Conservation (phyloP, 2,113 vertebrate genomes). For the Accipiter virgatus region DNA sequence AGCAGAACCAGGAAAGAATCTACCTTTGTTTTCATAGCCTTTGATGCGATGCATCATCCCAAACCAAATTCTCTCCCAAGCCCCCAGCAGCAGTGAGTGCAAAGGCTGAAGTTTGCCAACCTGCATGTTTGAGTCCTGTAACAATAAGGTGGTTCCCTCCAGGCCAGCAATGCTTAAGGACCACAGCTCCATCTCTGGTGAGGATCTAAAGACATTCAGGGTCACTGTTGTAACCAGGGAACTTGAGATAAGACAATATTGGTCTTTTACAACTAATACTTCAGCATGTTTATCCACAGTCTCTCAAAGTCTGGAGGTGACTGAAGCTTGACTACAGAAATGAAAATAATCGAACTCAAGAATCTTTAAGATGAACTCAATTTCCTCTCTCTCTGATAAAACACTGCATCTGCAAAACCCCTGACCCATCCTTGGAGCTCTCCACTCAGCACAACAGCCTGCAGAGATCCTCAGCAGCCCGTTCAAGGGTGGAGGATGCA, state of each 20-base stretch:
- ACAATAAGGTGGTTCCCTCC: background rate
- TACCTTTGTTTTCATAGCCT: background rate
- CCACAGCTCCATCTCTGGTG: background rate
- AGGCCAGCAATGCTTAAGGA: background rate
- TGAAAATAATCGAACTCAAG: background rate
- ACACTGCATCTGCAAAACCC: background rate
- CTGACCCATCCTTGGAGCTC: background rate
- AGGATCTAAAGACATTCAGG: background rate
- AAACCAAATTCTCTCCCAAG: background rate
- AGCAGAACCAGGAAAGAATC: background rate
- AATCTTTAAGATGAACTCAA: background rate
- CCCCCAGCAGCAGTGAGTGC: background rate
- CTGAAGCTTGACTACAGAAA: background rate
- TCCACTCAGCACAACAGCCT: background rate
- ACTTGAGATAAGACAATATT: background rate
- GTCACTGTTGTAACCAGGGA: background rate
- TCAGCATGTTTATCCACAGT: background rate
- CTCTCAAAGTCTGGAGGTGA: background rate
- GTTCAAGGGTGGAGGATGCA: accelerated
- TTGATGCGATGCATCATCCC: background rate
- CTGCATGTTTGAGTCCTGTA: accelerated
- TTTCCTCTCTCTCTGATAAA: background rate
- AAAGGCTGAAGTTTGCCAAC: background rate
- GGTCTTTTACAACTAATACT: background rate
- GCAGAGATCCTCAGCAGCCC: background rate